Evolutionary conservation across 2,797 vertebrate genomes (phyloP).

Genomic region (Channallabes apus): DNA sequence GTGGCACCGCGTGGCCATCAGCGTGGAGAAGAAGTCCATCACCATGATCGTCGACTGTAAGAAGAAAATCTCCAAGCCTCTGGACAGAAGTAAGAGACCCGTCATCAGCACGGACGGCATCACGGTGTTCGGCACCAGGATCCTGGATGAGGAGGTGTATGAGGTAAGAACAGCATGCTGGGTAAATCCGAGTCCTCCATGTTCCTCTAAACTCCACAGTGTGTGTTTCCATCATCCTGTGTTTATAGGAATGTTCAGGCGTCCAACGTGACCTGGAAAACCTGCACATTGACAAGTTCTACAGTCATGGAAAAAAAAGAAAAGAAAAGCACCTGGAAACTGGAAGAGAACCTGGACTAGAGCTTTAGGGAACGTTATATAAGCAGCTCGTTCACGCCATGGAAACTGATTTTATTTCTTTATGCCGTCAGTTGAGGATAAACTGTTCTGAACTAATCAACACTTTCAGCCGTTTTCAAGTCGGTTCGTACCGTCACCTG

Average conservation of each 20-base stretch:
- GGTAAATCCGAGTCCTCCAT: not conserved
- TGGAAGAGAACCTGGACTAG: not conserved
- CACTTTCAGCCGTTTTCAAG: too few species aligned
- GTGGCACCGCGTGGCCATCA: slow-evolving; percentile 97
- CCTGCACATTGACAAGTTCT: not conserved
- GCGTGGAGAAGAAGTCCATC: slow-evolving; percentile 91
- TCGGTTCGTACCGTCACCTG: not conserved
- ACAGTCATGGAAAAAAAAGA: slow-evolving; percentile 13
- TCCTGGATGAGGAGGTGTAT: slow-evolving; percentile 95
- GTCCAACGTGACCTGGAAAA: slow-evolving; percentile 13
- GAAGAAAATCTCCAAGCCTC: slow-evolving; percentile 86
- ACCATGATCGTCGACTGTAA: slow-evolving; percentile 97
- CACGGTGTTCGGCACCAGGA: slow-evolving; percentile 93
- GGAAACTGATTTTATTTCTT: not conserved
- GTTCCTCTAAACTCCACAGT: not conserved
- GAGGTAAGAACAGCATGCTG: slow-evolving; percentile 79
- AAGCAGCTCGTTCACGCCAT: not conserved
- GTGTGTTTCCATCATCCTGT: not conserved
- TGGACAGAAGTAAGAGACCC: slow-evolving; percentile 81
- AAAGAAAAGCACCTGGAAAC: not conserved
- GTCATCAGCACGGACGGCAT: slow-evolving; percentile 91
- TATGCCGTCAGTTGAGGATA: not conserved
- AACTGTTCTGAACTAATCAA: not conserved
- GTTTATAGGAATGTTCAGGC: slow-evolving; percentile 18
- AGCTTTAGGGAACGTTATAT: not conserved